Conservation (phyloP, 2,888 invertebrate genomes). For the Octodonta nipae region DNA sequence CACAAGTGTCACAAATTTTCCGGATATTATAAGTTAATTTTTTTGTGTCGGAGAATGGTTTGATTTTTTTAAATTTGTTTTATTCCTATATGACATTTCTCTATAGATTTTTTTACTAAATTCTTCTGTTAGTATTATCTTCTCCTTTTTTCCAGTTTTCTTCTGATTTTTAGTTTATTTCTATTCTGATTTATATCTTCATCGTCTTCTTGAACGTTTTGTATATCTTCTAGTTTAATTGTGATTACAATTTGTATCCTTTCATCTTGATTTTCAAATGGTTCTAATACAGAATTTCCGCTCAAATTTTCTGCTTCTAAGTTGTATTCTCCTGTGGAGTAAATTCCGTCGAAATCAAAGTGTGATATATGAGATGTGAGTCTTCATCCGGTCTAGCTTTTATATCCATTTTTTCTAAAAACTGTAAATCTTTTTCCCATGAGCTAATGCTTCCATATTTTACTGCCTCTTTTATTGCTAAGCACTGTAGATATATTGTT, state of each 20-base stretch:
- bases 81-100: neutral
- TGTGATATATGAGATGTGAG: neutral
- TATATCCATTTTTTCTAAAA: neutral
- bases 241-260: neutral
- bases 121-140: neutral
- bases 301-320: neutral
- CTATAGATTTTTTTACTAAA: neutral
- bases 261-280: neutral
- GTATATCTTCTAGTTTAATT: neutral
- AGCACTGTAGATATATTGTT: neutral
- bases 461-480: constrained; percentile 1
- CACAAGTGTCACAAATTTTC: neutral
- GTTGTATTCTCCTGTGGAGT: too few relatives aligned
- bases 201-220: neutral
- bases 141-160: neutral
- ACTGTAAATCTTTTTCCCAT: neutral
- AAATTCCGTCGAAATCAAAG: neutral
- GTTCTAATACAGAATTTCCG: neutral
- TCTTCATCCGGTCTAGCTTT: neutral
- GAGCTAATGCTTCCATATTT: neutral
- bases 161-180: neutral
- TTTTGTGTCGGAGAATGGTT: neutral
- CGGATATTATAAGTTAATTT: neutral
- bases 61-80: neutral
- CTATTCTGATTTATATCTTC: neutral